Percentiles rank a stretch among this genome's conserved stretches.
Conservation (phyloP, 2,888 invertebrate species). For the Drosophila siamana region DNA sequence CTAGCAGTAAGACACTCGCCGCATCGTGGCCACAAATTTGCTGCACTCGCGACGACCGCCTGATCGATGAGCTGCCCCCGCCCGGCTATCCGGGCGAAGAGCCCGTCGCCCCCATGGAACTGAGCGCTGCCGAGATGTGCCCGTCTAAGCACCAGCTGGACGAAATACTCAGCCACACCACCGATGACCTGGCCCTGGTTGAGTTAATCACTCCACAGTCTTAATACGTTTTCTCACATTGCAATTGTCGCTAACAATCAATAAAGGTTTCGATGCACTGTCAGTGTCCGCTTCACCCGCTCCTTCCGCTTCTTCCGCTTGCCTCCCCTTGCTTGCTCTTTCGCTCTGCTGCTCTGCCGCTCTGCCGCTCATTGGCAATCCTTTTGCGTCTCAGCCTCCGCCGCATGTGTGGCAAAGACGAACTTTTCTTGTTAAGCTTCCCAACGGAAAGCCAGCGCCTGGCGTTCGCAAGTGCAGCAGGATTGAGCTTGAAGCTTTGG, state of each 20-base stretch:
- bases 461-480: conserved; percentile 27
- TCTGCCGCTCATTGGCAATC: no score
- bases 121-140: not conserved
- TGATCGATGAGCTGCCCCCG: not conserved
- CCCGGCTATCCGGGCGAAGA: not conserved
- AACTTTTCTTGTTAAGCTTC: conserved; percentile 44
- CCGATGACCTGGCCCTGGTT: not conserved
- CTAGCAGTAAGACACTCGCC: not conserved
- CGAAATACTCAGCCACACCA: not conserved
- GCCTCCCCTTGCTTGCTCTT: no score
- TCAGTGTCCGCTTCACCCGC: no score
- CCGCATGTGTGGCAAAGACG: conserved; percentile 14
- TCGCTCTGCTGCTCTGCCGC: no score
- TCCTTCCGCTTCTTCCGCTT: not conserved
- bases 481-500: conserved; percentile 42
- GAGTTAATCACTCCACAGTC: conserved; percentile 13
- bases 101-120: not conserved
- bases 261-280: conserved; percentile 27
- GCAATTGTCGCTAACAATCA: conserved; percentile 21
- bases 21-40: not conserved
- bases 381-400: no score
- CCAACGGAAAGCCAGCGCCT: conserved; percentile 20
- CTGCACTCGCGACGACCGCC: not conserved
- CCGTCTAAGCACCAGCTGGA: not conserved
- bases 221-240: conserved; percentile 12